Conservation (phyloP, 2,113 vertebrate genomes). For the Brienomyrus brachyistius region DNA sequence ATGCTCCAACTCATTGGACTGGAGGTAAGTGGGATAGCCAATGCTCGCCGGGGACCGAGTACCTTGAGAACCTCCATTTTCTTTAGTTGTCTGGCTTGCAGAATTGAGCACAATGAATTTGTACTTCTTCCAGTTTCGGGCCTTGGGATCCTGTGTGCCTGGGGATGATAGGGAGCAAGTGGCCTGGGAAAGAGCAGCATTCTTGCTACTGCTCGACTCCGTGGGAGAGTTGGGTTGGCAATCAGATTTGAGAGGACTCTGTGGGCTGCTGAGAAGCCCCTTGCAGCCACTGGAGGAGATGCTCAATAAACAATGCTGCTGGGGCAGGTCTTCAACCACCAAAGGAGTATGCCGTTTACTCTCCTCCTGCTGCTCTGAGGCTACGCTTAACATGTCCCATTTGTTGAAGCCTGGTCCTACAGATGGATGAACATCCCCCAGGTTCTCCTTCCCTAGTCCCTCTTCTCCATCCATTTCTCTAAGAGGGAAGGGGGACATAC, state of each 20-base stretch:
- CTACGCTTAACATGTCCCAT: conserved; percentile 59
- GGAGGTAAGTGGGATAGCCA: conserved; percentile 64
- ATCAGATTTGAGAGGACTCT: conserved; percentile 95
- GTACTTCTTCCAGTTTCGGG: conserved; percentile 99
- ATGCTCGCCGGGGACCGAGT: conserved; percentile 59
- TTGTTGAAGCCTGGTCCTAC: conserved; percentile 54
- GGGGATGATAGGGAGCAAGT: conserved; percentile 63
- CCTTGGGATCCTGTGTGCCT: conserved; percentile 82
- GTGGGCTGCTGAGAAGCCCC: conserved; percentile 82
- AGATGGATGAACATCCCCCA: conserved; percentile 69
- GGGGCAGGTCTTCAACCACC: conserved; percentile 75
- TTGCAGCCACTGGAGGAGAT: conserved; percentile 78
- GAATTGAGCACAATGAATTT: conserved; percentile 91
- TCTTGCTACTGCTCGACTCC: conserved; percentile 97
- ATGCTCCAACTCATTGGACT: conserved; percentile 74
- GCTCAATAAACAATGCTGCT: conserved; percentile 76
- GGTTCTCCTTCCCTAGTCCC: conserved; percentile 73
- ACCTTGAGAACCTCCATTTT: conserved; percentile 57
- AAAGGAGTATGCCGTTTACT: conserved; percentile 54
- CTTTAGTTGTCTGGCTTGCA: conserved; percentile 80
- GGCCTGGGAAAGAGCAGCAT: conserved; percentile 73
- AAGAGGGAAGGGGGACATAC: conserved; percentile 67
- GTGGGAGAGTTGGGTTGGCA: conserved; percentile 97
- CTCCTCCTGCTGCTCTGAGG: conserved; percentile 65
- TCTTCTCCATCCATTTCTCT: conserved; percentile 71